Evolutionary conservation across 2,888 invertebrate genomes (phyloP).

Genomic region (Leucania comma): DNA sequence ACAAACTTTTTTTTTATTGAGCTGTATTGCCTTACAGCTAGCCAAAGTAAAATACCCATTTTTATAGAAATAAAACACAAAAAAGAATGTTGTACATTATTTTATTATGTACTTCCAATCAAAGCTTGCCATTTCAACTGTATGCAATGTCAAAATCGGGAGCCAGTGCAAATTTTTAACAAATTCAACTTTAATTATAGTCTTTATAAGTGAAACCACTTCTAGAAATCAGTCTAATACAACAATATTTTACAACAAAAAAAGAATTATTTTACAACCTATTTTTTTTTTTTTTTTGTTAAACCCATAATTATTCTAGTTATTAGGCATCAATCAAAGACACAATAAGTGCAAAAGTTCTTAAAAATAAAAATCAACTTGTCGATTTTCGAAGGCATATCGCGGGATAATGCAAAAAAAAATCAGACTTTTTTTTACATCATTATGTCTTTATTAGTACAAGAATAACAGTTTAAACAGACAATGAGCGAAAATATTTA

Average conservation of each 20-base stretch:
- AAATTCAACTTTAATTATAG: background rate
- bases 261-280: background rate
- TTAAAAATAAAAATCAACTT: background rate
- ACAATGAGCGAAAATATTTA: too few species aligned
- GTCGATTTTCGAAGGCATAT: background rate
- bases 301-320: background rate
- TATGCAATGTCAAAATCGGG: background rate
- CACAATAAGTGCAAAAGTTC: background rate
- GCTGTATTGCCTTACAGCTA: too few species aligned
- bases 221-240: background rate
- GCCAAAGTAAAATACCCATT: background rate
- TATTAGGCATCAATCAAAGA: background rate
- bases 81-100: background rate
- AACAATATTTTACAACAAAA: constrained; percentile 1
- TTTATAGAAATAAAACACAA: background rate
- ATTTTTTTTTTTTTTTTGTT: background rate
- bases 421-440: too few species aligned
- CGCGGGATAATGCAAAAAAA: too few species aligned
- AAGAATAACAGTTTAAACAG: too few species aligned
- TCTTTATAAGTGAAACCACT: background rate
- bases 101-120: background rate
- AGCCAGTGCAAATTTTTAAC: background rate
- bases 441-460: too few species aligned
- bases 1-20: too few species aligned
- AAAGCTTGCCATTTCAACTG: constrained; percentile 9